Evolutionary conservation across 2,113 vertebrate species (phyloP).

Genomic region (sheep (Ovis aries)): ARS-UI_Ramb_v3.0 NC_056060.1:41066501-41067000

Average conservation of each 20-base stretch:
- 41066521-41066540: conserved; percentile 30
- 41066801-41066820: background rate
- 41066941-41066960: background rate
- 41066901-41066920: background rate
- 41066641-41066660: background rate
- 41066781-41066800: background rate
- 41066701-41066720: conserved; percentile 8
- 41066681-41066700: background rate
- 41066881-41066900: background rate
- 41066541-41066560: conserved; percentile 47
- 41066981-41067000: background rate
- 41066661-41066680: conserved; percentile 16
- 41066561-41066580: background rate
- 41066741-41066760: background rate
- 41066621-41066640: background rate
- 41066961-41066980: background rate
- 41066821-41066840: background rate
- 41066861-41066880: conserved; percentile 11
- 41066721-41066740: background rate
- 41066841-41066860: conserved; percentile 15
- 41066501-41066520: conserved; percentile 38
- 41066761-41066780: background rate
- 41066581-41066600: conserved; percentile 39
- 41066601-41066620: background rate
- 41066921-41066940: background rate